Conservation (phyloP, 2,888 invertebrate genomes). For the Spisula solida region DNA sequence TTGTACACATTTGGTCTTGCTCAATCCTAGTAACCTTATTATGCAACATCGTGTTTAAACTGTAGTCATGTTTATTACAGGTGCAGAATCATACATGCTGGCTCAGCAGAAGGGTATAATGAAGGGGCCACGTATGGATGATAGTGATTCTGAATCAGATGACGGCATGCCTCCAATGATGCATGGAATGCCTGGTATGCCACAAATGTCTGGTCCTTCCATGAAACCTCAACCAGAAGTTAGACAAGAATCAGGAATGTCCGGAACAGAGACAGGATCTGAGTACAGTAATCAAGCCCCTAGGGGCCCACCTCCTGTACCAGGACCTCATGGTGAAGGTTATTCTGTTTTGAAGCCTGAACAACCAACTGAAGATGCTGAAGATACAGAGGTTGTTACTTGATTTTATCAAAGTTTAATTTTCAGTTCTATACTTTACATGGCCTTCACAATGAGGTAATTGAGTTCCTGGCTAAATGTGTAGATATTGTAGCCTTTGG, state of each 20-base stretch:
- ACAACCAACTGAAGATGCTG: conserved; percentile 30
- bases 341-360: conserved; percentile 32
- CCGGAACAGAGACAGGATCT: conserved; percentile 58
- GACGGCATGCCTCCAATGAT: conserved; percentile 54
- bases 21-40: neutral
- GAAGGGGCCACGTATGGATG: conserved; percentile 56
- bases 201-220: conserved; percentile 38
- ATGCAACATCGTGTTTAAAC: neutral
- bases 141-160: conserved; percentile 68
- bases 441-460: no score
- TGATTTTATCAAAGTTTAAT: no score
- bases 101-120: conserved; percentile 57
- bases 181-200: conserved; percentile 51
- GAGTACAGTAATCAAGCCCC: conserved; percentile 25
- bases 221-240: conserved; percentile 23
- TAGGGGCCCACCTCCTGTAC: neutral
- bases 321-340: conserved; percentile 21
- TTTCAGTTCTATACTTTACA: no score
- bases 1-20: no score
- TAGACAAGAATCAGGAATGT: conserved; percentile 27
- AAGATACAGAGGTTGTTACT: conserved; percentile 47
- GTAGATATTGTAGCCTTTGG: no score
- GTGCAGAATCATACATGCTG: conserved; percentile 49
- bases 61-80: conserved; percentile 35
- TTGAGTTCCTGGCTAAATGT: no score